Conservation (phyloP, 2,888 invertebrate species). For the Amphipyra tragopoginis region DNA sequence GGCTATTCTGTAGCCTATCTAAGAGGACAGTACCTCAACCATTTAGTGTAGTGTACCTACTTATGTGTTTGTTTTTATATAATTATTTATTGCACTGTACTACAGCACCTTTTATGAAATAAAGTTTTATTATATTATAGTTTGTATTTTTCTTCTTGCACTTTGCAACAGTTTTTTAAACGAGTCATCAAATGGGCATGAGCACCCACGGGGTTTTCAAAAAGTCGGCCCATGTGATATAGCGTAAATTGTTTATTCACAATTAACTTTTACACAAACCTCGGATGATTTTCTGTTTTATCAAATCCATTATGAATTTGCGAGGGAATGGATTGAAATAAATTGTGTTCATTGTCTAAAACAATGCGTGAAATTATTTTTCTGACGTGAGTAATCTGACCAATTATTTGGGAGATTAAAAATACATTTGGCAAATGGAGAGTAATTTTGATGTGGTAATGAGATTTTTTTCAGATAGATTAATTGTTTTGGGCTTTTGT, state of each 20-base stretch:
- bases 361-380: conserved; percentile 50
- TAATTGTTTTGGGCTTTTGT: conserved; percentile 8
- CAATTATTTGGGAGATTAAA: conserved; percentile 44
- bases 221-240: too few species aligned
- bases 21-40: too few species aligned
- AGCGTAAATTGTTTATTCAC: background rate
- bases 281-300: conserved; percentile 5
- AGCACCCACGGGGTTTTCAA: too few species aligned
- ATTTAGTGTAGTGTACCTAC: too few species aligned
- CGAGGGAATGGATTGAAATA: conserved; percentile 34
- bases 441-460: conserved; percentile 28
- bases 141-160: too few species aligned
- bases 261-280: background rate
- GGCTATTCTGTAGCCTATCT: too few species aligned
- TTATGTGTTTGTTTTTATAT: too few species aligned
- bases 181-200: too few species aligned
- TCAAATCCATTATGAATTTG: conserved; percentile 30
- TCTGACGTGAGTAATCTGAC: conserved; percentile 40
- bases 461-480: conserved; percentile 15
- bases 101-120: too few species aligned
- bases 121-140: too few species aligned
- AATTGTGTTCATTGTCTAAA: conserved; percentile 43
- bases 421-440: conserved; percentile 42
- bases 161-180: too few species aligned
- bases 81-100: too few species aligned